Percentiles rank a stretch among this genome's conserved stretches.
Evolutionary conservation across 2,797 vertebrate genomes (phyloP).

Genomic region (Microcaecilia unicolor): DNA sequence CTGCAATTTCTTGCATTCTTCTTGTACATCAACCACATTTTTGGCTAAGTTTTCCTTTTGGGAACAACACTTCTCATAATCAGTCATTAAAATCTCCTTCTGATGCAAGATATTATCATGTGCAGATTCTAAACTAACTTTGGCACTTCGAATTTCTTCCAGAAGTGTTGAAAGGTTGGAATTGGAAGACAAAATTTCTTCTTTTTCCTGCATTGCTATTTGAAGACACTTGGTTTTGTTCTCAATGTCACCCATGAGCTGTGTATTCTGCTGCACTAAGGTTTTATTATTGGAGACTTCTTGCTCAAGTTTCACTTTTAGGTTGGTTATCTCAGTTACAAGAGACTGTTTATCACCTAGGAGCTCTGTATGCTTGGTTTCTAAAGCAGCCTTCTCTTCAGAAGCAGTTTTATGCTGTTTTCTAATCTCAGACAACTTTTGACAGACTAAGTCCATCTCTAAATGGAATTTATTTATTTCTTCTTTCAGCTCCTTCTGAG

Average conservation of each 20-base stretch:
- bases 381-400: conserved; percentile 64
- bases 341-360: conserved; percentile 53
- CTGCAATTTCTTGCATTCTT: conserved; percentile 51
- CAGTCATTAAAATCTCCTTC: conserved; percentile 41
- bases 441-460: conserved; percentile 52
- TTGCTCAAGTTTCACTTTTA: conserved; percentile 57
- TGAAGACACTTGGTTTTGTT: conserved; percentile 54
- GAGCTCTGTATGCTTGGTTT: conserved; percentile 54
- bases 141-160: conserved; percentile 50
- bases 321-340: conserved; percentile 44
- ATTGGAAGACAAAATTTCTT: conserved; percentile 49
- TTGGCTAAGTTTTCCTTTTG: conserved; percentile 52
- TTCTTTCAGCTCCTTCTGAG: conserved; percentile 42
- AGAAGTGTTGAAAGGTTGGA: conserved; percentile 48
- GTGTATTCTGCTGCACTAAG: conserved; percentile 53
- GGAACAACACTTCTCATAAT: conserved; percentile 47
- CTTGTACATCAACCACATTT: conserved; percentile 44
- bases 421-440: conserved; percentile 50
- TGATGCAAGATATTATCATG: conserved; percentile 38
- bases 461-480: conserved; percentile 41
- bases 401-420: conserved; percentile 53
- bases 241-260: conserved; percentile 42
- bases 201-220: conserved; percentile 41
- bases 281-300: conserved; percentile 41
- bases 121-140: conserved; percentile 40